These are phyloP conservation scores for Barnardius zonarius DNA, from an alignment of 2,113 vertebrate genomes.

Conservation along the genomic window DNA sequence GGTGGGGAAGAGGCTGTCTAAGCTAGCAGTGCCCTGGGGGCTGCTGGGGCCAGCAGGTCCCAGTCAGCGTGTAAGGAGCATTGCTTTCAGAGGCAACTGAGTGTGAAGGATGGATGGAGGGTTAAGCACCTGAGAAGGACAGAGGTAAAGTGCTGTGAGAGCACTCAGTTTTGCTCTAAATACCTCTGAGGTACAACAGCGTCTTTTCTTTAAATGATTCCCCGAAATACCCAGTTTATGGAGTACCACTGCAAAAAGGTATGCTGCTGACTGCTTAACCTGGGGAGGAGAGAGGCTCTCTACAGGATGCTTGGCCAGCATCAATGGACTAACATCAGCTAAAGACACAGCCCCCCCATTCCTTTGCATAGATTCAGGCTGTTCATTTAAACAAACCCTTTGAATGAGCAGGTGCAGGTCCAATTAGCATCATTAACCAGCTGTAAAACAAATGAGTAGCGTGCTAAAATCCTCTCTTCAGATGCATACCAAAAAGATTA, in stretches of 20 bases:
- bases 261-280: neutral
- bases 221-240: neutral
- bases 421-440: neutral
- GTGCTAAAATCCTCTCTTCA: neutral
- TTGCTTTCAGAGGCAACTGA: neutral
- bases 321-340: neutral
- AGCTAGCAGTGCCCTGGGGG: neutral
- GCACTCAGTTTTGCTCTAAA: neutral
- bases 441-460: neutral
- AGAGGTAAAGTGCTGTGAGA: neutral
- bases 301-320: fast-evolving
- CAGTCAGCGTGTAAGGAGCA: fast-evolving
- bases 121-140: neutral
- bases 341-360: neutral
- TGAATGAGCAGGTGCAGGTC: neutral
- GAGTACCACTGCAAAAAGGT: neutral
- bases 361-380: neutral
- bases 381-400: neutral
- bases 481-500: neutral
- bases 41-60: fast-evolving
- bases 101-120: neutral
- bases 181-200: neutral
- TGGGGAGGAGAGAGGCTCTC: neutral
- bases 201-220: neutral
- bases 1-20: neutral